These are phyloP conservation scores for Paratrypauchen microcephalus DNA, from an alignment of 2,797 vertebrate species.

Conservation along the genomic window DNA sequence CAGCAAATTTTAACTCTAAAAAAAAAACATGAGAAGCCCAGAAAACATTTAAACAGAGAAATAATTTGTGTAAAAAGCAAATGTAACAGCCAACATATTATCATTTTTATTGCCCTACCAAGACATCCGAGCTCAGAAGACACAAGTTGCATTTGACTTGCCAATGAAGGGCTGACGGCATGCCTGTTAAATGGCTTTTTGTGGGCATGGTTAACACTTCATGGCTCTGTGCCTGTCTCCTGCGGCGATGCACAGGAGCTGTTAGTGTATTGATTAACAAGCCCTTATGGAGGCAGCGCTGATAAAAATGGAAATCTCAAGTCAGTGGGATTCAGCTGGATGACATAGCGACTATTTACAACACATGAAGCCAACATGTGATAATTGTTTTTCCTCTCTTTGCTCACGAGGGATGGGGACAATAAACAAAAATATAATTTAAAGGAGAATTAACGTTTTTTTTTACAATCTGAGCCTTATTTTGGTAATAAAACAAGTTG, in stretches of 20 bases:
- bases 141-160: not conserved
- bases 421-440: too few relatives aligned
- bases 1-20: not conserved
- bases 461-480: too few relatives aligned
- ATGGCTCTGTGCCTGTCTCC: conserved; percentile 49
- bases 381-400: conserved; percentile 24
- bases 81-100: not conserved
- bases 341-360: conserved; percentile 11
- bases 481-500: too few relatives aligned
- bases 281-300: conserved; percentile 41
- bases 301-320: conserved; percentile 64
- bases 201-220: conserved; percentile 44
- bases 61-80: not conserved
- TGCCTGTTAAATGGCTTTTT: conserved; percentile 21
- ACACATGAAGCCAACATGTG: not conserved
- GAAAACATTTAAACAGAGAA: not conserved
- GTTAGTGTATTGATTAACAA: conserved; percentile 65
- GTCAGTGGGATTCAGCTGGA: conserved; percentile 42
- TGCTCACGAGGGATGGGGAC: not conserved
- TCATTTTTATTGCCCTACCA: not conserved
- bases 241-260: conserved; percentile 34
- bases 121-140: not conserved
- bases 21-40: not conserved
- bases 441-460: too few relatives aligned
- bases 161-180: not conserved